These are phyloP conservation scores for Clarias macrocephalus DNA, from an alignment of 2,113 vertebrate genomes.

Conservation along the genomic window DNA sequence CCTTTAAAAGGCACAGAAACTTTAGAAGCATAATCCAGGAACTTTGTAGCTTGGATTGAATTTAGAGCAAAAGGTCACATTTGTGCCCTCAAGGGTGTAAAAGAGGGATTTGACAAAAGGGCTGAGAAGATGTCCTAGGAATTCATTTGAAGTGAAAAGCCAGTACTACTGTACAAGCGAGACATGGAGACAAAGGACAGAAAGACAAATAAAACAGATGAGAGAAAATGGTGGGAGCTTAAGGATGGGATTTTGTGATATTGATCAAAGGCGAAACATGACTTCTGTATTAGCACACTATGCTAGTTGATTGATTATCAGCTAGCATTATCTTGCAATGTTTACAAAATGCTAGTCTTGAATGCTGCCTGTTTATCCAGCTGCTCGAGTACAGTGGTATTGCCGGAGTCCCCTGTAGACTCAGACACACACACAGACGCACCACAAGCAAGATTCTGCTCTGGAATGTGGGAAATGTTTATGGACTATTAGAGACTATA, in stretches of 20 bases:
- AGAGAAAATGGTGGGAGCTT: no score
- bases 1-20: background rate
- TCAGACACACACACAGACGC: background rate
- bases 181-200: background rate
- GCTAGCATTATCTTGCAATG: constrained; percentile 32
- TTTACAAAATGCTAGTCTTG: constrained; percentile 25
- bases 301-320: constrained; percentile 3
- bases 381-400: background rate
- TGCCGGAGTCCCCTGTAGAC: background rate
- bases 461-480: constrained; percentile 21
- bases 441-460: background rate
- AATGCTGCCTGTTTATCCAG: constrained; percentile 39
- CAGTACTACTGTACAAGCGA: background rate
- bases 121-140: constrained; percentile 22
- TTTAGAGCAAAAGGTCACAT: constrained; percentile 1
- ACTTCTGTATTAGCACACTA: constrained; percentile 19
- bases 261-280: background rate
- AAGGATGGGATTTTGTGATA: background rate
- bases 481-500: background rate
- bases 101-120: constrained; percentile 10
- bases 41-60: constrained; percentile 3
- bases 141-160: constrained; percentile 47
- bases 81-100: background rate
- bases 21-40: constrained; percentile 10
- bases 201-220: background rate